phyloP scores from a whole-genome alignment of 2,888 invertebrate species.

The Xylota sylvarum region DNA sequence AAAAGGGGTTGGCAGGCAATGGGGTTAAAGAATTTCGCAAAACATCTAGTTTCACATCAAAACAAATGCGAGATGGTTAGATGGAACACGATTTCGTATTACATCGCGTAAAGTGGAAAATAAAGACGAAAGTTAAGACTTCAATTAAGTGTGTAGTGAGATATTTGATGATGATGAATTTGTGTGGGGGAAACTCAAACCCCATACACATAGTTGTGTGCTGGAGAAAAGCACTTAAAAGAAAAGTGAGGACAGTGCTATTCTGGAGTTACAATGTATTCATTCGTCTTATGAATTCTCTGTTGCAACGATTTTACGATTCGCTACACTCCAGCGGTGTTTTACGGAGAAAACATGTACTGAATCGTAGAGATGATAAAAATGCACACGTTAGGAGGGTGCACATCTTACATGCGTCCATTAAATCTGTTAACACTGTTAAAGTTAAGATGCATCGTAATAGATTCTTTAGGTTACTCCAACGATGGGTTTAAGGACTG shows the following conservation, averaged over 20 bases:
- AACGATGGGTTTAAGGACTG: too few relatives aligned
- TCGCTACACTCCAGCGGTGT: not conserved
- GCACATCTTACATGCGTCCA: not conserved
- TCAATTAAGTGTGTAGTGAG: constrained; percentile 17
- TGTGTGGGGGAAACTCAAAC: too few relatives aligned
- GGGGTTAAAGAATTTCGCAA: constrained; percentile 10
- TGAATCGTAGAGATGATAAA: not conserved
- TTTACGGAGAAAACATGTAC: not conserved
- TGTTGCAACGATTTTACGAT: not conserved
- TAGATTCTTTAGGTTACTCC: too few relatives aligned
- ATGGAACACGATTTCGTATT: constrained; percentile 1
- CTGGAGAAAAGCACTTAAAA: not conserved
- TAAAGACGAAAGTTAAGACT: constrained; percentile 31
- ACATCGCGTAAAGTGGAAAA: constrained; percentile 34
- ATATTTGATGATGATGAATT: constrained; percentile 35
- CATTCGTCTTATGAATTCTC: not conserved
- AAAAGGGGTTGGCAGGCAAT: not conserved
- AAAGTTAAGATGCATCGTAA: not conserved
- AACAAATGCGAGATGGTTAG: constrained; percentile 1
- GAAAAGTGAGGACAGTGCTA: not conserved
- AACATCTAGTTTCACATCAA: constrained; percentile 17
- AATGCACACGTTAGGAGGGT: not conserved
- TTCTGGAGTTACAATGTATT: not conserved
- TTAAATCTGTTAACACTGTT: not conserved
- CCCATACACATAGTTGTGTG: not conserved